Percentiles rank a stretch among this genome's conserved stretches.
phyloP scores from a whole-genome alignment of 2,797 vertebrate genomes.

The Protosalanx chinensis region DNA sequence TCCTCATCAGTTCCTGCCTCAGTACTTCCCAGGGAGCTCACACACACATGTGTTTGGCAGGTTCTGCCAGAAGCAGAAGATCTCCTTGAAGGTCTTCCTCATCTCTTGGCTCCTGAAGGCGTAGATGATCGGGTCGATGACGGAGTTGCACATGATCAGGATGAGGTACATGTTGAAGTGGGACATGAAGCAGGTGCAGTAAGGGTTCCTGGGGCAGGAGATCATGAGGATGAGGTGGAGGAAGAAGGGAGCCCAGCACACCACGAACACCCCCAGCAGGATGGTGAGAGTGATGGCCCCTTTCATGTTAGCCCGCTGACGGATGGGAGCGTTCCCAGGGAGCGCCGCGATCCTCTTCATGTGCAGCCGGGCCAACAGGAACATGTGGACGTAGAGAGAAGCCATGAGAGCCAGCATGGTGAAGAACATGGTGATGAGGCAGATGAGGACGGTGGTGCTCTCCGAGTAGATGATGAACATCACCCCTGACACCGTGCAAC shows the following conservation, averaged over 20 bases:
- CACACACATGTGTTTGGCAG: conserved; percentile 72
- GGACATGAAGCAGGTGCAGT: conserved; percentile 96
- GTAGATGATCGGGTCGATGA: conserved; percentile 94
- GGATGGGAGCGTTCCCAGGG: conserved; percentile 79
- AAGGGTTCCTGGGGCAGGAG: conserved; percentile 91
- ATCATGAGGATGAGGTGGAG: conserved; percentile 93
- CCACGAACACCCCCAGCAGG: conserved; percentile 90
- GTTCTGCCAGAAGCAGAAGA: conserved; percentile 84
- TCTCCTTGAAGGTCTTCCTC: conserved; percentile 93
- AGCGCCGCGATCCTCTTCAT: conserved; percentile 89
- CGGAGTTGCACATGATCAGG: conserved; percentile 95
- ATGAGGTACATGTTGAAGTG: conserved; percentile 97
- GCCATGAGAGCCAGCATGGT: conserved; percentile 95
- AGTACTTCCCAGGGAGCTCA: conserved; percentile 70
- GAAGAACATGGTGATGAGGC: conserved; percentile 92
- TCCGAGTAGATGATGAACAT: conserved; percentile 92
- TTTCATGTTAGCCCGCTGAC: conserved; percentile 91
- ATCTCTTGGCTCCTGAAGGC: conserved; percentile 96
- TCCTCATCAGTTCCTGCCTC: conserved; percentile 19
- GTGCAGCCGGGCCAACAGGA: conserved; percentile 89
- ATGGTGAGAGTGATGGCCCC: conserved; percentile 93
- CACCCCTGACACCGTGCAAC: conserved; percentile 82
- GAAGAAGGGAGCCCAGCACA: conserved; percentile 96
- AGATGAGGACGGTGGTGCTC: conserved; percentile 88
- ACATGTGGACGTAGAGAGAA: conserved; percentile 95